Percentiles rank a stretch among this genome's conserved stretches.
Evolutionary conservation across 2,113 vertebrate species (phyloP).

Genomic region (Uria lomvia): DNA sequence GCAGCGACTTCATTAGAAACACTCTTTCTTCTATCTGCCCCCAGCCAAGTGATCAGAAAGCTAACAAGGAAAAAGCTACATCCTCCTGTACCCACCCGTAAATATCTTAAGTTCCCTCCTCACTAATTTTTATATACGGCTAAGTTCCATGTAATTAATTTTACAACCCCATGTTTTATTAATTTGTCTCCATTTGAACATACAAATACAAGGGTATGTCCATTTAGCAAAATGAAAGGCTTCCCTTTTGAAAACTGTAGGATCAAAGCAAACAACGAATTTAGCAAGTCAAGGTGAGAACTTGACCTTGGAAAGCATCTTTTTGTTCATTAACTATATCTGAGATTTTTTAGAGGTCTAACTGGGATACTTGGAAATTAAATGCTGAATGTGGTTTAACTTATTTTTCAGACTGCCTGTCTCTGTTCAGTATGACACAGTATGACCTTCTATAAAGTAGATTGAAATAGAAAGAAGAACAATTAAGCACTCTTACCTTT

Average conservation of each 20-base stretch:
- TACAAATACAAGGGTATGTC: background rate
- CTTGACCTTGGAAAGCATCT: background rate
- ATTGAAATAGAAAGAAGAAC: background rate
- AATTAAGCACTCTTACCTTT: background rate
- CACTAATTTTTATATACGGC: background rate
- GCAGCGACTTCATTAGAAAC: accelerated
- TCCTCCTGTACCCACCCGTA: background rate
- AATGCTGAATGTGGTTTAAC: background rate
- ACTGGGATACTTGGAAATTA: background rate
- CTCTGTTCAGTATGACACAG: background rate
- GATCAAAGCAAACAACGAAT: background rate
- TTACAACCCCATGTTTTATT: background rate
- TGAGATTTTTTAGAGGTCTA: background rate
- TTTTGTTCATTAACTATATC: background rate
- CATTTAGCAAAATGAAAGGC: background rate
- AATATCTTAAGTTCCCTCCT: accelerated
- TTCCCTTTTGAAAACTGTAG: background rate
- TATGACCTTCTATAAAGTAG: background rate
- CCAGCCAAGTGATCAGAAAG: background rate
- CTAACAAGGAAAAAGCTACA: background rate
- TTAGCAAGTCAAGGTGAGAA: background rate
- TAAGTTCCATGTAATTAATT: background rate
- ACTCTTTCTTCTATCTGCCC: background rate
- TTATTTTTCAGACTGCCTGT: background rate
- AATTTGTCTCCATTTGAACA: background rate